phyloP scores from a whole-genome alignment of 2,888 invertebrate genomes.

The Ceraclea dissimilis region DNA sequence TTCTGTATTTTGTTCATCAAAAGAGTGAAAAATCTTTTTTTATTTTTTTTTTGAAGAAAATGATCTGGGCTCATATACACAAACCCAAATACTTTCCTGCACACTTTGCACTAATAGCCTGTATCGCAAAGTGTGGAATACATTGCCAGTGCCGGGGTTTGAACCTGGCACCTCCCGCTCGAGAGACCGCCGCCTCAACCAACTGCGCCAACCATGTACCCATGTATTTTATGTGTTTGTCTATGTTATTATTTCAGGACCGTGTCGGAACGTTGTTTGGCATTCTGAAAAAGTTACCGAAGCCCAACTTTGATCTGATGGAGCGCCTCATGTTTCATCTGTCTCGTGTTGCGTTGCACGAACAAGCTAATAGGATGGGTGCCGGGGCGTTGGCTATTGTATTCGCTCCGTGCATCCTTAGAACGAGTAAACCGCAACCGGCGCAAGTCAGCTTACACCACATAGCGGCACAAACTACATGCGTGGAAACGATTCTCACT shows the following conservation, averaged over 20 bases:
- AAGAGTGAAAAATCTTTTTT: too few relatives aligned
- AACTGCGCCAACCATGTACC: too few relatives aligned
- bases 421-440: constrained; percentile 78
- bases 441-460: constrained; percentile 89
- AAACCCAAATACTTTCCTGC: too few relatives aligned
- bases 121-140: too few relatives aligned
- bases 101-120: too few relatives aligned
- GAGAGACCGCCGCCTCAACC: too few relatives aligned
- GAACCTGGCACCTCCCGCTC: too few relatives aligned
- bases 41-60: too few relatives aligned
- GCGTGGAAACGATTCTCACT: constrained; percentile 83
- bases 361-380: constrained; percentile 86
- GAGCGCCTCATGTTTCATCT: constrained; percentile 89
- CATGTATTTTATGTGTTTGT: too few relatives aligned
- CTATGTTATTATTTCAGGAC: constrained; percentile 44
- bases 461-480: constrained; percentile 81
- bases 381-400: constrained; percentile 87
- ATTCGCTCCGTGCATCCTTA: constrained; percentile 88
- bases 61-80: too few relatives aligned
- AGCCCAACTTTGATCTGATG: constrained; percentile 82
- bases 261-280: constrained; percentile 77
- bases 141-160: too few relatives aligned
- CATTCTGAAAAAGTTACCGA: constrained; percentile 82
- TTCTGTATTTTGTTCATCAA: too few relatives aligned
- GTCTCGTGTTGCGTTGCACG: constrained; percentile 79